Percentiles rank a stretch among this genome's conserved stretches.
Evolutionary conservation across 1,140 invertebrate genomes (phyloP).

Genomic region (Theocolax elegans): DNA sequence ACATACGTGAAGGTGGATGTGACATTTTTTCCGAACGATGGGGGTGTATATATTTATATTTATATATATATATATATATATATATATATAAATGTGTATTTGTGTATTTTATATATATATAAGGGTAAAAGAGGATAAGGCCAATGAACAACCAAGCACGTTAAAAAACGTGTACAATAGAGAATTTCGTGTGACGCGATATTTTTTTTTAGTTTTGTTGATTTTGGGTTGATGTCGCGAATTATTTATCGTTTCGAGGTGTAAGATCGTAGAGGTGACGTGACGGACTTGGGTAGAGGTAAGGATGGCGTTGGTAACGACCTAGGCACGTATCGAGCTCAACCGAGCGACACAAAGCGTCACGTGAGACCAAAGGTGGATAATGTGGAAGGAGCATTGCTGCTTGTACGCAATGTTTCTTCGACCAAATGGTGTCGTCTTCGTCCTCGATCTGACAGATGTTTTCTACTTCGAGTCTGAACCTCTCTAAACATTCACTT

Average conservation of each 20-base stretch:
- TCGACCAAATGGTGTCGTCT: conserved; percentile 16
- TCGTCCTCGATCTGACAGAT: conserved; percentile 41
- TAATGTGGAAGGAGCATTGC: conserved; percentile 45
- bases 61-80: no score
- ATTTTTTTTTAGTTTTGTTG: no score
- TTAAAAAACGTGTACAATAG: no score
- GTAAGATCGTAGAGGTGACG: conserved; percentile 17
- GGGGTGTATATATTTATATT: no score
- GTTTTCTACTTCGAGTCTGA: conserved; percentile 43
- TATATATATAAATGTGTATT: no score
- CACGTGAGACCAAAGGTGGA: conserved; percentile 21
- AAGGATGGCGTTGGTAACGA: conserved; percentile 35
- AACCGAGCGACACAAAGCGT: conserved; percentile 42
- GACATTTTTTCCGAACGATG: no score
- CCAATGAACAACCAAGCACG: conserved; percentile 1
- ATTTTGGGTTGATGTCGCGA: conserved; percentile 26
- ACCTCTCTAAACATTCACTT: conserved; percentile 47
- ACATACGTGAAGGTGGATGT: no score
- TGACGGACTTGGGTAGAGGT: conserved; percentile 23
- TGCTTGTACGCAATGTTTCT: conserved; percentile 38
- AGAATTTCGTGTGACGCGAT: no score
- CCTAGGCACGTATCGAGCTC: conserved; percentile 47
- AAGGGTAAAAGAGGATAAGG: no score
- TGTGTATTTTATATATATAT: no score
- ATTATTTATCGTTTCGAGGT: conserved; percentile 35